Evolutionary conservation across 2,113 vertebrate species (phyloP).

Genomic region (Notothenia coriiceps): DNA sequence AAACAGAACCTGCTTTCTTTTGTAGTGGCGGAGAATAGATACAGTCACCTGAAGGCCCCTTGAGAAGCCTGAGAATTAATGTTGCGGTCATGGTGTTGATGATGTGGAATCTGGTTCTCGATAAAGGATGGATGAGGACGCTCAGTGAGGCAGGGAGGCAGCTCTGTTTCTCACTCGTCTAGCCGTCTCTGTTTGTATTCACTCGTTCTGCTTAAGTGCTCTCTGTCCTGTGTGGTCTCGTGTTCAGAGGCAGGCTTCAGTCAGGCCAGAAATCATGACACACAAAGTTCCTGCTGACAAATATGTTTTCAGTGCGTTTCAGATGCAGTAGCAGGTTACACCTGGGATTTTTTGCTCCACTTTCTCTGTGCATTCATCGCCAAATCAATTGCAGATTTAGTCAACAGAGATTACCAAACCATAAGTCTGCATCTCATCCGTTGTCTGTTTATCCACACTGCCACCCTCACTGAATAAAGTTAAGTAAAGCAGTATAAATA

Average conservation of each 20-base stretch:
- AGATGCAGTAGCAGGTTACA: constrained; percentile 23
- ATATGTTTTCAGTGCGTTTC: background rate
- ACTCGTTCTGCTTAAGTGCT: constrained; percentile 55
- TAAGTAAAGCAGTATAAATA: constrained; percentile 36
- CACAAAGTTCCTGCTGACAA: background rate
- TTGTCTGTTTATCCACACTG: constrained; percentile 30
- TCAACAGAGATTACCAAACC: constrained; percentile 6
- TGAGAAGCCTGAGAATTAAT: constrained; percentile 46
- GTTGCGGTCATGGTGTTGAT: constrained; percentile 50
- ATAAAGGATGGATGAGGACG: constrained; percentile 37
- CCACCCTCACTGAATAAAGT: constrained; percentile 14
- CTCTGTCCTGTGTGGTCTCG: constrained; percentile 51
- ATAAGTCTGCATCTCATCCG: constrained; percentile 9
- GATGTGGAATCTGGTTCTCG: constrained; percentile 56
- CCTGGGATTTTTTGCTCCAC: background rate
- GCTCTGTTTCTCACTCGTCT: constrained; percentile 36
- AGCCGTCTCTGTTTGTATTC: constrained; percentile 50
- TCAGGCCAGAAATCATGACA: constrained; percentile 24
- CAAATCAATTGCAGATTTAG: constrained; percentile 6
- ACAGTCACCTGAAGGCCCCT: constrained; percentile 19
- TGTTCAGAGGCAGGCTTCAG: constrained; percentile 27
- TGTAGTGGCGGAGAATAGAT: constrained; percentile 29
- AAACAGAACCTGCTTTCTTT: constrained; percentile 57
- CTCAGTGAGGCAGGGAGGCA: constrained; percentile 34
- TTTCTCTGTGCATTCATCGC: background rate